Evolutionary conservation across 2,888 invertebrate genomes (phyloP).

Genomic region (Epinotia bilunana): DNA sequence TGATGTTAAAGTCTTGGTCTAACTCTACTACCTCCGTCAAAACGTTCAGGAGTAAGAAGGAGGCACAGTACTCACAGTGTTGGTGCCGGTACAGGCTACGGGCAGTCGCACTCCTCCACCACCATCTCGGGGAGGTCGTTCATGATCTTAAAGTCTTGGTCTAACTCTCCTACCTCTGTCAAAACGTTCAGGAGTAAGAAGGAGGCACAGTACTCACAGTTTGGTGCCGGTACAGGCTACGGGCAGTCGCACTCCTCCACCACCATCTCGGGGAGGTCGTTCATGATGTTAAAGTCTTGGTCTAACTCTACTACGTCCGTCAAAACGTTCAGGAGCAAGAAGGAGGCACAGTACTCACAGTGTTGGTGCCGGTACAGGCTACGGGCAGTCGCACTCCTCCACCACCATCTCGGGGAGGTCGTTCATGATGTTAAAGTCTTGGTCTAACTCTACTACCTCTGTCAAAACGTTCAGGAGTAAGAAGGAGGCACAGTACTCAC

Average conservation of each 20-base stretch:
- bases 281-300: slow-evolving; percentile 93
- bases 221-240: slow-evolving; percentile 71
- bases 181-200: too few species aligned
- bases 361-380: slow-evolving; percentile 59
- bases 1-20: too few species aligned
- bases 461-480: neutral
- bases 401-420: slow-evolving; percentile 98
- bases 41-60: too few species aligned
- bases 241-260: slow-evolving; percentile 98
- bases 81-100: too few species aligned
- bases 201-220: slow-evolving; percentile 9
- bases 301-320: too few species aligned
- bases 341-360: slow-evolving; percentile 3
- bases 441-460: too few species aligned
- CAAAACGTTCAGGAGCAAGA: neutral
- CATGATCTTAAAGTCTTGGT: slow-evolving; percentile 91
- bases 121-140: slow-evolving; percentile 98
- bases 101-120: slow-evolving; percentile 97
- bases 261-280: slow-evolving; percentile 97
- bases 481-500: slow-evolving; percentile 3
- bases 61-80: too few species aligned
- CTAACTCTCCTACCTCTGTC: too few species aligned
- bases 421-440: slow-evolving; percentile 94
- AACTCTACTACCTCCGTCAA: too few species aligned
- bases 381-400: slow-evolving; percentile 97